Base-by-base conservation (phyloP, 2,888 invertebrate genomes). In the Harmothoe impar region DNA sequence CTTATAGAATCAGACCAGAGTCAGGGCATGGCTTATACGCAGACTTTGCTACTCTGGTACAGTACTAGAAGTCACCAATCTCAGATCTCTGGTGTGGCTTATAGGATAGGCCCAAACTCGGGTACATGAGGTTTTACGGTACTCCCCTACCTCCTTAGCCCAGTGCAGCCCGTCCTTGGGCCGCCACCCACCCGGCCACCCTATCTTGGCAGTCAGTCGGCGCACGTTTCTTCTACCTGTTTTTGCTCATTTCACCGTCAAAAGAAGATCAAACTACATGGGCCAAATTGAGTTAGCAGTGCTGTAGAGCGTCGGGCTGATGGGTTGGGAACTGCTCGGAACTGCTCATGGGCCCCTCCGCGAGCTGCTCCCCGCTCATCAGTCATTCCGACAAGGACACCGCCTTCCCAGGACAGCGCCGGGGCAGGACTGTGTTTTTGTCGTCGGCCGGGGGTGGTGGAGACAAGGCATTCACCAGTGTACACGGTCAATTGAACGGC, bases 201-300 rank as follows among this genome's bases (percentile, higher is more conserved):
- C 51, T 25, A 51, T 43, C 84, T 29, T 29, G 20, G 31, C 78
- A 33, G 25, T n/a, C 86, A 86, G 54, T 86, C 86, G 7, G 54
- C 29, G 56, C 86, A 86, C 86, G 86, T 29, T 86, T 31, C 31
- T n/a, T n/a, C 54, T 54, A 86, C 86, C 86, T 86, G 86, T 86
- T 86, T 86, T 86, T 86, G 86, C 54, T 86, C 86, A 86, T 86
- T 86, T 54, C 54, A 31, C 10, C 86, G 15, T 86, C 86, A 86
- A 86, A 54, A 56, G 86, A 52, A 86, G 86, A 54, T 86, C 86
- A 86, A 86, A 54, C 86, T 86, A 86, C 86, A 29, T n/a, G 20
- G 54, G 23, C 54, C 86, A 86, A 86, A 86, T 86, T 31, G 86
- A 86, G 86, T 86, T 86, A 86, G 33, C 81, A n/a, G 33, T 20